Base-by-base conservation (phyloP, 2,113 vertebrate species). In the Dicerorhinus sumatrensis region DNA sequence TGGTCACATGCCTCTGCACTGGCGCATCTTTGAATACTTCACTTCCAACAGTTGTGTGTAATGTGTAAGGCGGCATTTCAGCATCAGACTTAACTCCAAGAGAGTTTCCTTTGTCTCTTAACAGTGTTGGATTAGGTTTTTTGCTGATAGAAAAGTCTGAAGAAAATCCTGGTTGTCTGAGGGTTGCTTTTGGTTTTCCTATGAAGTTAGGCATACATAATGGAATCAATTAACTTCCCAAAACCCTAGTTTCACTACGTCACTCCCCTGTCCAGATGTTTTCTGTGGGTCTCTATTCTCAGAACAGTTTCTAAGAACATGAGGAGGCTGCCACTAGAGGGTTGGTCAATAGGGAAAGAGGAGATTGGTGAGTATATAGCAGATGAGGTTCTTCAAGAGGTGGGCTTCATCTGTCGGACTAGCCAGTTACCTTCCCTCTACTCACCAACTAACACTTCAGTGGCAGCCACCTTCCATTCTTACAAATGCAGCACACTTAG, bases 141-240 rank as follows among this genome's bases (percentile, higher is more conserved):
- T 95, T 98, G 96, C 94, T 98, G 95, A 98, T 42, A 83, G 58
- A 97, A 95, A 79, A 97, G 48, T 95, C 2, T 65, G 86, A 98
- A 97, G 96, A 80, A 91, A 98, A 96, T 60, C 97, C 98, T 5
- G 99, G 99, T 92, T 99, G 99, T 51, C 99, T 98, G 94, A 99
- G 98, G 56, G 99, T 99, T 54, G 99, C 99, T 98, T 99, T 99
- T 33, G 99, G 99, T 77, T 98, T 99, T 73, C 98, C 99, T 99
- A 91, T 75, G 93, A 94, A 97, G 87, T 96, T 25, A 98, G 70
- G 79, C 0, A 23, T 4, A 98, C 25, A 95, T 42, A 96, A 97
- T 0, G 4, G 36, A 84, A 77, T 96, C n/a, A 63, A 13, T 80
- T 77, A 82, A 42, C n/a, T 33, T 77, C 13, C 58, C 21, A 5